A percentile compares a stretch with the other conserved stretches of the same genome.
These are phyloP conservation scores for Heliconius hermathena DNA, from an alignment of 1,140 invertebrate species.

Conservation along the genomic window DNA sequence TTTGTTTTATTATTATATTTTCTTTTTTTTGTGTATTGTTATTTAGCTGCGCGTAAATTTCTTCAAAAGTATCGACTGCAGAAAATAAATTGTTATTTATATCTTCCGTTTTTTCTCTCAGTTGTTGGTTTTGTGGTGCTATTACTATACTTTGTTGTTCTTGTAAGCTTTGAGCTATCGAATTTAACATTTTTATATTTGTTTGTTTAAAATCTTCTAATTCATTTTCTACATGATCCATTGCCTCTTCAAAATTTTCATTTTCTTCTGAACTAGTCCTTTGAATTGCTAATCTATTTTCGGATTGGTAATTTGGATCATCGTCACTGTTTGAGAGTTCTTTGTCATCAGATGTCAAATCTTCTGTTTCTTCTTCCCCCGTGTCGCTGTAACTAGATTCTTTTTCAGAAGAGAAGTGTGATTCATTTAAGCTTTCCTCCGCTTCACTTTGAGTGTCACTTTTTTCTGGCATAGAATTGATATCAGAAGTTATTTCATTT, in stretches of 20 bases:
- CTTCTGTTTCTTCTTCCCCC: conserved; percentile 56
- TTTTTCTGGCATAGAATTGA: conserved; percentile 79
- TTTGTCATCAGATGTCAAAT: conserved; percentile 71
- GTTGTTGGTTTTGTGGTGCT: conserved; percentile 38
- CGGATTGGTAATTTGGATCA: conserved; percentile 43
- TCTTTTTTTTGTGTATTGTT: conserved; percentile 31
- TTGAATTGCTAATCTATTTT: conserved; percentile 51
- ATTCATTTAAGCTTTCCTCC: conserved; percentile 73
- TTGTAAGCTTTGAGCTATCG: conserved; percentile 69
- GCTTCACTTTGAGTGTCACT: conserved; percentile 75
- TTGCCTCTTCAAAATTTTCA: conserved; percentile 78
- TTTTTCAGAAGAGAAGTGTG: conserved; percentile 77
- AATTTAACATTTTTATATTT: conserved; percentile 72
- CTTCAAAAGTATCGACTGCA: conserved; percentile 68
- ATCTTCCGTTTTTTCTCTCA: conserved; percentile 47
- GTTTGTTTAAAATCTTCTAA: conserved; percentile 64
- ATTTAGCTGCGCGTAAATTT: conserved; percentile 71
- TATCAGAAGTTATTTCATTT: conserved; percentile 84
- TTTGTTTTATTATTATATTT: conserved; percentile 21
- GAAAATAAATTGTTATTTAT: conserved; percentile 69
- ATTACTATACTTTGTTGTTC: conserved; percentile 60
- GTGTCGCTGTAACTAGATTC: conserved; percentile 80
- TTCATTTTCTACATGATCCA: conserved; percentile 72
- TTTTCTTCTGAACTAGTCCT: conserved; percentile 81
- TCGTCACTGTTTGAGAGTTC: conserved; percentile 56